A percentile compares a stretch with the other conserved stretches of the same genome.
These are phyloP conservation scores for Mastigias papua DNA, from an alignment of 30 jellyfish, hydroid and myxozoan genomes.

Conservation along the genomic window DNA sequence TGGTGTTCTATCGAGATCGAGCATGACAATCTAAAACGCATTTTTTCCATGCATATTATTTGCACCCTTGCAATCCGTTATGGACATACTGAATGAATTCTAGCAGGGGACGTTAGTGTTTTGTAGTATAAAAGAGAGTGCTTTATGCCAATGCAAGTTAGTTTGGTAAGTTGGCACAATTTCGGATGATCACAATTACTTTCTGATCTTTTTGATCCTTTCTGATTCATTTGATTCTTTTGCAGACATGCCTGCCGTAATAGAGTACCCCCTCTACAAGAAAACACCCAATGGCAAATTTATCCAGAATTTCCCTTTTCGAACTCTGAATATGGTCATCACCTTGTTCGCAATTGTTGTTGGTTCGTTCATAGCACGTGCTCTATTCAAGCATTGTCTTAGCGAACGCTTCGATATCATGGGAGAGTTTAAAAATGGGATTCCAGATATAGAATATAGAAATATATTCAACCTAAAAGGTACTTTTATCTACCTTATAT, in stretches of 20 bases:
- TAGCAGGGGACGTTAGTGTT: too few relatives aligned
- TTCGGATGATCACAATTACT: too few relatives aligned
- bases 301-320: conserved; percentile 91
- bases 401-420: conserved; percentile 56
- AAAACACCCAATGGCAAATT: conserved; percentile 11
- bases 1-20: too few relatives aligned
- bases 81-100: too few relatives aligned
- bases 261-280: conserved; percentile 81
- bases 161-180: too few relatives aligned
- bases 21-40: too few relatives aligned
- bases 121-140: too few relatives aligned
- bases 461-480: conserved; percentile 61
- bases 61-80: too few relatives aligned
- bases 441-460: conserved; percentile 27
- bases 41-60: too few relatives aligned
- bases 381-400: conserved; percentile 51
- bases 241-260: conserved; percentile 86
- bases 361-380: conserved; percentile 69
- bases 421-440: conserved; percentile 65
- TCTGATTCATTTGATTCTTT: not conserved
- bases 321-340: conserved; percentile 88
- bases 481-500: too few relatives aligned
- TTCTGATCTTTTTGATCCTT: too few relatives aligned
- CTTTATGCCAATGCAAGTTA: too few relatives aligned
- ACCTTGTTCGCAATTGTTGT: conserved; percentile 70